These are phyloP conservation scores for Notoglanidium macrostoma DNA, from an alignment of 2,797 vertebrate genomes.

Conservation along the genomic window DNA sequence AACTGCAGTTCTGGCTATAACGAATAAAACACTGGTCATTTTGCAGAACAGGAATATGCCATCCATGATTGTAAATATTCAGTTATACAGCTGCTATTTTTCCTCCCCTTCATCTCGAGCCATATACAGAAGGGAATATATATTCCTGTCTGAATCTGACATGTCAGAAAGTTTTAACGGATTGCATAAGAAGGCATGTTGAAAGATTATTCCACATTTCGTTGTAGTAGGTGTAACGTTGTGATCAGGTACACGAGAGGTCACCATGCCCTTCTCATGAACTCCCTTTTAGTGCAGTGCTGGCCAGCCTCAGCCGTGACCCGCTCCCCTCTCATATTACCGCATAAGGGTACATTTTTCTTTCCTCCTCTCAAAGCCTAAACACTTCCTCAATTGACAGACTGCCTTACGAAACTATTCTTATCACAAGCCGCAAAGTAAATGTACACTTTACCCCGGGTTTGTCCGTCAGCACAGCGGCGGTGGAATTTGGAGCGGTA, in stretches of 20 bases:
- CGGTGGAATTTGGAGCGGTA: constrained; percentile 7
- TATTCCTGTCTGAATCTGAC: background rate
- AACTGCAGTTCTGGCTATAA: background rate
- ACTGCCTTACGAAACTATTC: constrained; percentile 20
- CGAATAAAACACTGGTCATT: background rate
- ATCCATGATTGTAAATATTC: background rate
- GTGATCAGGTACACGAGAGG: constrained; percentile 8
- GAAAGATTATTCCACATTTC: background rate
- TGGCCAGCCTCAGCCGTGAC: constrained; percentile 2
- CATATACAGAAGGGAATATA: too few species aligned
- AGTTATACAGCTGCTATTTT: background rate
- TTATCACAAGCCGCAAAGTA: constrained; percentile 26
- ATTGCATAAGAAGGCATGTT: background rate
- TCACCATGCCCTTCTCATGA: constrained; percentile 44
- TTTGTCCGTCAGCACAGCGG: constrained; percentile 24
- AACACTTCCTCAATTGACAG: background rate
- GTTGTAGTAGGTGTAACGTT: background rate
- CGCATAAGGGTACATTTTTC: background rate
- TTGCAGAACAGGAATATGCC: background rate
- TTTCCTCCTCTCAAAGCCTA: background rate
- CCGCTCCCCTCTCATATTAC: constrained; percentile 30
- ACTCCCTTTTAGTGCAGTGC: constrained; percentile 6
- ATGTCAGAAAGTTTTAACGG: background rate
- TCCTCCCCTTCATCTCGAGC: background rate
- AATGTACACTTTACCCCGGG: background rate